Evolutionary conservation across 2,888 invertebrate species (phyloP), one percentile per base, ranked within the genome.

Genomic region (Scaptomyza cyrtandrae): DNA sequence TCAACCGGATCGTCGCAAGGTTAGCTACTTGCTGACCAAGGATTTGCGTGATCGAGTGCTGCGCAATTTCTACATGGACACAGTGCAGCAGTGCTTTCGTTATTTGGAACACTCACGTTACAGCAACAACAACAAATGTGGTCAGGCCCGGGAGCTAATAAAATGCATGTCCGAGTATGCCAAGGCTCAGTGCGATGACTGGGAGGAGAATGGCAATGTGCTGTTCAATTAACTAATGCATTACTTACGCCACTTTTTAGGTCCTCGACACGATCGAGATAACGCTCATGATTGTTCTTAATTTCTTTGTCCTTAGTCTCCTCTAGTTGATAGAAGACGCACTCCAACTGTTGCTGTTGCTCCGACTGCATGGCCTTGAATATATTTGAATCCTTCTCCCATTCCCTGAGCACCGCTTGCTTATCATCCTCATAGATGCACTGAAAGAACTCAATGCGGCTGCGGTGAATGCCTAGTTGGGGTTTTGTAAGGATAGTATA

Each of bases 131-230:
- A 54, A 31, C 29, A 94, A 94, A 73, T 96, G 96, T 81, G 93
- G 93, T 53, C 95, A 94, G 86, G 94, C 96, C 0, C 44, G 74
- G 6, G 78, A 75, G 45, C 58, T 75, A 1, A 49, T 95, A 56
- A 93, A 93, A 71, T 96, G 96, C 82, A 92, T 96, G 80, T 94
- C 94, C 0, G 95, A 96, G 69, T 95, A 95, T 83, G 95, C 95
- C n/a, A 93, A 93, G 87, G 93, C 94, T 3, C 95, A 95, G 88
- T 96, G 96, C 83, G 95, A 95, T 19, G 96, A 96, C 84, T 96
- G 96, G 96, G 94, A 94, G 59, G 93, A 94, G 67, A 92, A 92
- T 37, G 91, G 91, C 19, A 85, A 62, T 61, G 71, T 93, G 66
- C 88, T 93, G 24, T 92, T 93, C 74, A 91, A 89, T 57, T 91